Conservation (phyloP, 2,888 invertebrate genomes). For the Hartigia nigra region DNA sequence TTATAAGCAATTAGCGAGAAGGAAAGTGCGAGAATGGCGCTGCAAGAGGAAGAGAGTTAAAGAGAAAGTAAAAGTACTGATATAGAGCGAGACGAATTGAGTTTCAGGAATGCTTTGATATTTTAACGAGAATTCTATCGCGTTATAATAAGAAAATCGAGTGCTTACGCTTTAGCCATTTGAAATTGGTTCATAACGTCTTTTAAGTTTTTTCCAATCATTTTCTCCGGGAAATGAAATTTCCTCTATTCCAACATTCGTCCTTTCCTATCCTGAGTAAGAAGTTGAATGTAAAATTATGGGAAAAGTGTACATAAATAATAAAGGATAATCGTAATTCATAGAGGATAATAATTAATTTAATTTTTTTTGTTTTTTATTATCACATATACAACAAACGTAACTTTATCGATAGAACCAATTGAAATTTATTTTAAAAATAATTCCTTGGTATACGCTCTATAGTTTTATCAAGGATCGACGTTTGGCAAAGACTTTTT, state of each 20-base stretch:
- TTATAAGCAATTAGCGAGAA: not conserved
- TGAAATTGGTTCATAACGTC: not conserved
- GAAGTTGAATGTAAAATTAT: no score
- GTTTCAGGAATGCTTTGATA: not conserved
- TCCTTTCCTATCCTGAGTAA: no score
- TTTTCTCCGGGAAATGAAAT: no score
- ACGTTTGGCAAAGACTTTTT: slow-evolving; percentile 12
- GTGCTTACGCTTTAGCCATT: not conserved
- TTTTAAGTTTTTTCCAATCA: not conserved
- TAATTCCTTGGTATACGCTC: not conserved
- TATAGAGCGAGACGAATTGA: not conserved
- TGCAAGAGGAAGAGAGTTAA: not conserved
- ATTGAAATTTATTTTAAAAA: not conserved
- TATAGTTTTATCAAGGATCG: not conserved
- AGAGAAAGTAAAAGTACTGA: not conserved
- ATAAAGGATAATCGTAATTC: no score
- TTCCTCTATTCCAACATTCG: no score
- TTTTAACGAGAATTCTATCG: not conserved
- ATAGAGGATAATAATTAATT: no score
- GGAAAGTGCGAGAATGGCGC: not conserved
- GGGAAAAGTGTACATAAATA: no score
- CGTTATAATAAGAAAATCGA: no score
- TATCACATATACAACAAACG: no score
- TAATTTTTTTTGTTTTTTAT: no score
- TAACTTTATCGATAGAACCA: no score